Conservation (phyloP, 2,797 vertebrate species). For the Alauda arvensis region DNA sequence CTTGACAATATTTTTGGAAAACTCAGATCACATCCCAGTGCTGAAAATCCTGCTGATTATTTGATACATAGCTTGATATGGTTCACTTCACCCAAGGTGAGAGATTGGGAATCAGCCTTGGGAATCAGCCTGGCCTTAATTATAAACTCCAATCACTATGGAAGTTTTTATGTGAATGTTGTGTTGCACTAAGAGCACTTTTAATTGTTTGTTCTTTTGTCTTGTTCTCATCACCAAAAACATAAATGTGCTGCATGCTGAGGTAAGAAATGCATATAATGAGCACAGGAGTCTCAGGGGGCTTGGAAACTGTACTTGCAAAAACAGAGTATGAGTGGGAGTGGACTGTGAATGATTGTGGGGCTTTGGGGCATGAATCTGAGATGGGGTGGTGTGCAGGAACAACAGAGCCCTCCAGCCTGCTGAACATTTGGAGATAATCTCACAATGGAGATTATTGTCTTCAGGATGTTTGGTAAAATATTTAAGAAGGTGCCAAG, state of each 20-base stretch:
- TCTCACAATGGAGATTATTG: neutral
- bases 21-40: neutral
- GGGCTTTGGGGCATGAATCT: neutral
- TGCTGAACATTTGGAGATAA: neutral
- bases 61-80: neutral
- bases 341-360: neutral
- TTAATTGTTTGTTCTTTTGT: neutral
- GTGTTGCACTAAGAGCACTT: neutral
- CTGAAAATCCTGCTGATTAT: neutral
- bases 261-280: neutral
- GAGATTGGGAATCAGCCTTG: neutral
- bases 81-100: neutral
- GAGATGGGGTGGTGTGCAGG: neutral
- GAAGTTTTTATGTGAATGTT: neutral
- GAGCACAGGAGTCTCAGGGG: neutral
- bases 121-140: neutral
- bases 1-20: neutral
- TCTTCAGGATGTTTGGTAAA: neutral
- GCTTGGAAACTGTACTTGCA: neutral
- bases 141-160: neutral
- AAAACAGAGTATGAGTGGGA: neutral
- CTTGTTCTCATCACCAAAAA: neutral
- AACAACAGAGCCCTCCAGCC: neutral
- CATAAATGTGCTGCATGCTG: neutral
- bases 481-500: neutral